These are phyloP conservation scores for Ypsolopha scabrella DNA, from an alignment of 2,888 invertebrate species.

Conservation along the genomic window DNA sequence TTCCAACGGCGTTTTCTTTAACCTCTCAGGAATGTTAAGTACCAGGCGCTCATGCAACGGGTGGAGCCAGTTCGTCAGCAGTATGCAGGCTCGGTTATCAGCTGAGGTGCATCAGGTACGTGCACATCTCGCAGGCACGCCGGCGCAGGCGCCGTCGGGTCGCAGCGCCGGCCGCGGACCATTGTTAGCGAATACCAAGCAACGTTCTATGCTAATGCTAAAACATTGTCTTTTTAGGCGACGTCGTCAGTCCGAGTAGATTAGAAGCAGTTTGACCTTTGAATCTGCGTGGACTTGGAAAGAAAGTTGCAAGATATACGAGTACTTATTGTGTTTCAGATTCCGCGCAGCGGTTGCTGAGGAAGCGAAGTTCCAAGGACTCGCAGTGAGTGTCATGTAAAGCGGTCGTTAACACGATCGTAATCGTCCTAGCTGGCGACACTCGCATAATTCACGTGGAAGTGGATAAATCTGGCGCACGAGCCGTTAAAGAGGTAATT, in stretches of 20 bases:
- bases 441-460: constrained; percentile 7
- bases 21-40: constrained; percentile 7
- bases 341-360: not conserved
- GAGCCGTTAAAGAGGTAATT: constrained; percentile 11
- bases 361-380: constrained; percentile 20
- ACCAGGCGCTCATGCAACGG: constrained; percentile 8
- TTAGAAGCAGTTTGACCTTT: not conserved
- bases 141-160: not conserved
- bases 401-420: constrained; percentile 21
- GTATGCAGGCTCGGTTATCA: constrained; percentile 4
- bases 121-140: not conserved
- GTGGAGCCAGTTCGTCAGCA: constrained; percentile 6
- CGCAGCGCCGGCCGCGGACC: not conserved
- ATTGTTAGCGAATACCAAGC: constrained; percentile 5
- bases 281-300: not conserved
- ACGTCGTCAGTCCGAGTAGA: not conserved
- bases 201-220: constrained; percentile 2
- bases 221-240: constrained; percentile 3
- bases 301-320: not conserved
- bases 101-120: constrained; percentile 4
- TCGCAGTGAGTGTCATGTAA: constrained; percentile 26
- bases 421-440: constrained; percentile 1
- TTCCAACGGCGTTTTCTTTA: not conserved
- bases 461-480: constrained; percentile 10
- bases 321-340: not conserved